Evolutionary conservation across 2,888 invertebrate genomes (phyloP), one percentile per base, ranked within the genome.

Genomic region (Dastarcus helophoroides): DNA sequence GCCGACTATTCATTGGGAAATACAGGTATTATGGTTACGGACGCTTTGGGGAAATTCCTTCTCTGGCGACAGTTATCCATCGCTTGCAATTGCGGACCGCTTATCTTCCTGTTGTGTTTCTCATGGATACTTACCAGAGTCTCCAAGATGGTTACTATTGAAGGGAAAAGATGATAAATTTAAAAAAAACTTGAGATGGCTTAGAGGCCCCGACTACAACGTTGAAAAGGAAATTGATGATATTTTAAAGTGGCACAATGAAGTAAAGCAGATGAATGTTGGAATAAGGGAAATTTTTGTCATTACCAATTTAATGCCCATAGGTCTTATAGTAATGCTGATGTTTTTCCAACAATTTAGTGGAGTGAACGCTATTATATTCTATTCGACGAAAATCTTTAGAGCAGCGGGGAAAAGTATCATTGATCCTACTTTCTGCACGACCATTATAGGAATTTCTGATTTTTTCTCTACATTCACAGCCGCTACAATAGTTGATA

Each of bases 331-430:
- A 1, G 61, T 93, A 14, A 83, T 86, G 0, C 68, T 94, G 29
- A 94, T 94, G 93, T 75, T 90, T 46, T 91, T 94, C 65, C 94
- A 95, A 67, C 94, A 95, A 59, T 63, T 90, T 46, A 85, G 83
- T 51, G 94, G 94, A 26, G 93, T 94, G 42, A 95, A 94, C 58
- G 93, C 91, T 7, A 82, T 94, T 22, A 89, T 94, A 53, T 94
- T 93, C 60, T 94, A 93, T 54, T 85, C 91, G 3, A 79, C 79
- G 5, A 65, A 68, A 26, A 93, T 94, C 39, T 93, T 94, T 60
- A 64, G 79, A 64, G 74, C 75, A 57, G 79, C 91, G 11, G 89
- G 86, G 14, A 83, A 85, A 45, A 69, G 71, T 8, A 71, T 89
- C 31, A n/a, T n/a, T n/a, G 76, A 86, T 52, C 72, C 76, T 47